A percentile compares a stretch with the other conserved stretches of the same genome.
phyloP scores from a whole-genome alignment of 2,113 vertebrate species.

The Agapornis roseicollis region DNA sequence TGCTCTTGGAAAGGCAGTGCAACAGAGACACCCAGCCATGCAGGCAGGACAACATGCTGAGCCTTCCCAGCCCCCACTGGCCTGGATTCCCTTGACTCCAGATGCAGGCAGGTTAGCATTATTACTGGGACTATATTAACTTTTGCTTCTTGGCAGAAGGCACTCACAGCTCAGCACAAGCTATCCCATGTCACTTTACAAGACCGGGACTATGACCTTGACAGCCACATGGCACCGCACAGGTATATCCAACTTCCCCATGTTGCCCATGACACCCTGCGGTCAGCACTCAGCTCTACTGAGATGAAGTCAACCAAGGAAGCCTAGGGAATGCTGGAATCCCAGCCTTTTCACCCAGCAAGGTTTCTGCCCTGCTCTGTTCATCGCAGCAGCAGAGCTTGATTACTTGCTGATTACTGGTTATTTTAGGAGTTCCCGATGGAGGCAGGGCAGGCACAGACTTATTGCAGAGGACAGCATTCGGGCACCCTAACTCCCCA shows the following conservation, averaged over 20 bases:
- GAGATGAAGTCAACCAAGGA: neutral
- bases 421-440: neutral
- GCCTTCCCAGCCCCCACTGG: neutral
- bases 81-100: neutral
- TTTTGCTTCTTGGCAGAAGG: neutral
- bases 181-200: neutral
- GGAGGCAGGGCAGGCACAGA: neutral
- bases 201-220: neutral
- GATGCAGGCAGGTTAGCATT: neutral
- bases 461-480: neutral
- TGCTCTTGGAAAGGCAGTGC: rapidly evolving
- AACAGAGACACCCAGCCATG: neutral
- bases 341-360: neutral
- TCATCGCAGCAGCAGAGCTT: rapidly evolving
- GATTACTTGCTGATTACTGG: neutral
- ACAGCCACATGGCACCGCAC: neutral
- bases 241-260: rapidly evolving
- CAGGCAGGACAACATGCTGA: neutral
- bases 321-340: neutral
- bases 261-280: neutral
- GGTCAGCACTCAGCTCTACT: rapidly evolving
- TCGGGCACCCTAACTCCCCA: neutral
- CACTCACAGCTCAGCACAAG: neutral
- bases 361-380: neutral
- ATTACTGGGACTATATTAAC: neutral